Evolutionary conservation across 2,797 vertebrate species (phyloP).

Genomic region (Picus viridis): DNA sequence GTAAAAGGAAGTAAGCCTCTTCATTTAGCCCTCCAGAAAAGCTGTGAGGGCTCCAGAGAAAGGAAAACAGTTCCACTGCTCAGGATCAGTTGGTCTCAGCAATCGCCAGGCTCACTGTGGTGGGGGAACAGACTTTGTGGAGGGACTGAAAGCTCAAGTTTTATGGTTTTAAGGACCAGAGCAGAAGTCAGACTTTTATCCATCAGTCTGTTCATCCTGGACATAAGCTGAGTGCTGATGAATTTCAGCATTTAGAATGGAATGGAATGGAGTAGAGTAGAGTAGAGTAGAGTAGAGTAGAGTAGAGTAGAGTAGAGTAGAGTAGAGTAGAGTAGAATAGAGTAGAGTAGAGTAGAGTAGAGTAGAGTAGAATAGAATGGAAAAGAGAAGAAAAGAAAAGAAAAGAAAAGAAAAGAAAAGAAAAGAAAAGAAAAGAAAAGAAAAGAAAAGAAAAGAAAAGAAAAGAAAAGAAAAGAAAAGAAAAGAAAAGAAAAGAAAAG

Average conservation of each 20-base stretch:
- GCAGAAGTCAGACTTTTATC: neutral
- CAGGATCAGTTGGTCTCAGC: neutral
- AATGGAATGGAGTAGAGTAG: no score
- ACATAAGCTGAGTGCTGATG: neutral
- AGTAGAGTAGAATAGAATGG: no score
- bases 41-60: neutral
- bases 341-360: no score
- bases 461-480: no score
- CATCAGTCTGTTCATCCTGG: neutral
- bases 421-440: no score
- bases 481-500: no score
- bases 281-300: no score
- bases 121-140: neutral
- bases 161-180: neutral
- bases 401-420: no score
- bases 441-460: no score
- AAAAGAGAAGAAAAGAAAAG: no score
- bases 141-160: neutral
- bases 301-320: no score
- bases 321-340: no score
- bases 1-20: neutral
- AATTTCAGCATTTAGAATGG: neutral
- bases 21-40: neutral
- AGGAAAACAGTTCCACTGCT: neutral
- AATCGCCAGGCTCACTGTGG: neutral